Base-by-base conservation (phyloP, 23 tunicate species). In the Phallusia fumigata region DNA sequence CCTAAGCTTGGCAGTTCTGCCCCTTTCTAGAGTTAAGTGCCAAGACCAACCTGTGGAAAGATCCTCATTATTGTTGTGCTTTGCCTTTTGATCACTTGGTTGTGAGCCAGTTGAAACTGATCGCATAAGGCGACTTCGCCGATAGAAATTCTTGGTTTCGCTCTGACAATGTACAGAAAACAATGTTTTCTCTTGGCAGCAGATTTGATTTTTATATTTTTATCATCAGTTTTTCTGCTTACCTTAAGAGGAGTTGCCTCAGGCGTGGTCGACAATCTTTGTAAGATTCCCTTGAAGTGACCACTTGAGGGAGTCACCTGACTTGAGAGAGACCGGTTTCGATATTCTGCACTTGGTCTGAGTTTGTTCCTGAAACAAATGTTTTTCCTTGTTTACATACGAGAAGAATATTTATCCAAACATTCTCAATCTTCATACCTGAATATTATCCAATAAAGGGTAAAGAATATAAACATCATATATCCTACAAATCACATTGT, bases 191-290 rank as follows among this genome's bases (percentile, higher is more conserved):
- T n/a, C n/a, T n/a, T n/a, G n/a, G n/a, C n/a, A n/a, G n/a, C n/a
- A n/a, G n/a, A n/a, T n/a, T n/a, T n/a, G n/a, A n/a, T n/a, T n/a
- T n/a, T n/a, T n/a, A n/a, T n/a, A n/a, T n/a, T n/a, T n/a, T n/a
- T n/a, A n/a, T n/a, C n/a, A n/a, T n/a, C 69, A 58, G 32, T 18
- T 32, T 65, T 22, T 32, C 65, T n/a, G n/a, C n/a, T 35, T 36
- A 87, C 91, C 78, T 87, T 87, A 1, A 81, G 86, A 35, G 91
- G 82, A 15, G 82, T 30, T 75, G 76, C 82, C 65, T 87, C 91
- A 19, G 91, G 91, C 0, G 91, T 87, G 6, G 64, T 53, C 18
- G 91, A 81, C 33, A 87, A 49, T 52, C 82, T 50, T 52, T 87
- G 85, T 0, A 73, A 78, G 0, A 79, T 12, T 28, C 65, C 76